Base-by-base conservation (phyloP, 2,797 vertebrate genomes). In the Neomorphus geoffroyi region DNA sequence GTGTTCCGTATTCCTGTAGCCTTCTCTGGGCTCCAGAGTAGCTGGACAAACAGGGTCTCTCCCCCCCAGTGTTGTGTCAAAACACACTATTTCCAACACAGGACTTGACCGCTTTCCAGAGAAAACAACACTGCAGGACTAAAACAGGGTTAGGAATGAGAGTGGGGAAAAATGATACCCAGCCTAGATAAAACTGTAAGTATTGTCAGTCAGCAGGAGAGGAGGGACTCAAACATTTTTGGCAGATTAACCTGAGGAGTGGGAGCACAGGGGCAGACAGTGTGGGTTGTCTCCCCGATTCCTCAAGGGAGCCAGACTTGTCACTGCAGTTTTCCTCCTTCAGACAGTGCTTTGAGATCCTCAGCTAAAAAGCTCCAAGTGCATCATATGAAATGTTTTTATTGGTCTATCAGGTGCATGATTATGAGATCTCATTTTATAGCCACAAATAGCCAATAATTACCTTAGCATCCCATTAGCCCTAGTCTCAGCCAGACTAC, bases 351-450 rank as follows among this genome's bases (percentile, higher is more conserved):
- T 96, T 78, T 74, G 77, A 74, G 77, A 84, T 88, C 66, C 66
- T 88, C 43, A 51, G 70, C 80, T 94, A 69, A 79, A 95, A 88
- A 93, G 92, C 85, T 80, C 66, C 93, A 86, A 96, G 93, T 96
- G 90, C 90, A 88, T 83, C 58, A 37, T 91, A 83, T 92, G 86
- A 96, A 96, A 65, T 81, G 86, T 90, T 95, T 95, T 94, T 88
- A 93, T 93, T 94, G 92, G 88, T 90, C 82, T 93, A 81, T 94
- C 93, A 94, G 93, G 94, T 96, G 62, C 88, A 33, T 37, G 88
- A 93, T 92, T 96, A 87, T 0, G 1, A 94, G 91, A 70, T 78
- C 88, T 86, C 62, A 54, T 92, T 96, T 94, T 95, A 93, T 80
- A 82, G 88, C 85, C 82, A 90, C 86, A 94, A 96, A 94, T 79